Evolutionary conservation across 2,797 vertebrate species (phyloP).

Genomic region (Anguilla marmorata): DNA sequence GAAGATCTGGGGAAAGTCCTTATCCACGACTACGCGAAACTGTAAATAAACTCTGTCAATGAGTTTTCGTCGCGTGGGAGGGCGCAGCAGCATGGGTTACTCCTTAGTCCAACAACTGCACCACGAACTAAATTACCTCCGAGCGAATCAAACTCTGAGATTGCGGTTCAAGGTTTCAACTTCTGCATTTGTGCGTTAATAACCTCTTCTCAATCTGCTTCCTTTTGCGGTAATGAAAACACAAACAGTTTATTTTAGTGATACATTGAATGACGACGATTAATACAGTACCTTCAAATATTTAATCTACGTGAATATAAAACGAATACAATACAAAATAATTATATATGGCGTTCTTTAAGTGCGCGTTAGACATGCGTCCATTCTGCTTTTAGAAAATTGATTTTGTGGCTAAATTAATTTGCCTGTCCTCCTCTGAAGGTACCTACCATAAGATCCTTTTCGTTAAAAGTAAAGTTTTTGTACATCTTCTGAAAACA

Average conservation of each 20-base stretch:
- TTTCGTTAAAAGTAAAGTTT: too few species aligned
- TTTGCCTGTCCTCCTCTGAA: too few species aligned
- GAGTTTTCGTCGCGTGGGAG: slow-evolving; percentile 9
- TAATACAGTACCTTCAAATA: neutral
- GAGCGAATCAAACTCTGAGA: neutral
- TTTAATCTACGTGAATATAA: neutral
- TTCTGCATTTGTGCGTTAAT: neutral
- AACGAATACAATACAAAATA: neutral
- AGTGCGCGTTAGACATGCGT: too few species aligned
- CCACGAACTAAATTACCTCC: neutral
- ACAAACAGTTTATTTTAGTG: neutral
- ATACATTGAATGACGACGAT: neutral
- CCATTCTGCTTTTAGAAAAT: too few species aligned
- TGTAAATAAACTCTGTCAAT: slow-evolving; percentile 20
- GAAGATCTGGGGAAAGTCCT: neutral
- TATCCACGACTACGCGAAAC: neutral
- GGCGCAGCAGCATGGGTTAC: neutral
- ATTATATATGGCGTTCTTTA: too few species aligned
- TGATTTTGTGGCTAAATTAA: too few species aligned
- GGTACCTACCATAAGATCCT: too few species aligned
- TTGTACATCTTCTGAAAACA: too few species aligned
- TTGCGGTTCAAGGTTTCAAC: slow-evolving; percentile 19
- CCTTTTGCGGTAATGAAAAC: neutral
- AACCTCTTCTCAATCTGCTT: slow-evolving; percentile 9
- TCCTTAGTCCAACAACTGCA: neutral